Evolutionary conservation across 2,113 vertebrate species (phyloP).

Genomic region (Solea senegalensis): DNA sequence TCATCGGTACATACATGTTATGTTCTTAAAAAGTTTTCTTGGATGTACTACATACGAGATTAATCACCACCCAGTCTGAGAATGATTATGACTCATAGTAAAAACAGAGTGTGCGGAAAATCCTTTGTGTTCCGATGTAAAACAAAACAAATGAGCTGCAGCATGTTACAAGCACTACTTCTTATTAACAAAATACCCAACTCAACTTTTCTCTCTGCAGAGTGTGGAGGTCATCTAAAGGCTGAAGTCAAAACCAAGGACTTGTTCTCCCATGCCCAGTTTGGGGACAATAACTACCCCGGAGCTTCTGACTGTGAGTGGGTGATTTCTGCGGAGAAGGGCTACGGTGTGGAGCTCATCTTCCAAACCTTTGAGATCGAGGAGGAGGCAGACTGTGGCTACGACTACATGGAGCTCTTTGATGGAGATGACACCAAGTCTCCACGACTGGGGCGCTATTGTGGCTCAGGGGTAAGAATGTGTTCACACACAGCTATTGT

Average conservation of each 20-base stretch:
- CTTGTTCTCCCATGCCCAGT: slow-evolving; percentile 94
- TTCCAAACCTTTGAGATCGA: slow-evolving; percentile 98
- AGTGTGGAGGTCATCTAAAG: slow-evolving; percentile 90
- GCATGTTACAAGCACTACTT: neutral
- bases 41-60: neutral
- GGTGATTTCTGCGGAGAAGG: slow-evolving; percentile 93
- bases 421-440: slow-evolving; percentile 91
- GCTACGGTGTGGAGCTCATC: slow-evolving; percentile 94
- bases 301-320: slow-evolving; percentile 92
- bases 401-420: slow-evolving; percentile 96
- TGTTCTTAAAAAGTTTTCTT: no score
- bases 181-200: neutral
- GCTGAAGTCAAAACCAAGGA: slow-evolving; percentile 96
- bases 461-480: slow-evolving; percentile 92
- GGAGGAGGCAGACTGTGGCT: slow-evolving; percentile 94
- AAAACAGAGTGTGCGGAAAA: slow-evolving; percentile 4
- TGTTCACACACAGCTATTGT: slow-evolving; percentile 6
- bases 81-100: slow-evolving; percentile 33
- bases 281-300: slow-evolving; percentile 95
- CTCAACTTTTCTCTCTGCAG: slow-evolving; percentile 66
- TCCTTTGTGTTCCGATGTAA: slow-evolving; percentile 13
- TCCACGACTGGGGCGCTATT: slow-evolving; percentile 92
- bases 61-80: slow-evolving; percentile 21
- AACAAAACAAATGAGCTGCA: slow-evolving; percentile 20
- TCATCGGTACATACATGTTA: no score